phyloP scores from a whole-genome alignment of 2,797 vertebrate species.

The Sebastes aleutianus region DNA sequence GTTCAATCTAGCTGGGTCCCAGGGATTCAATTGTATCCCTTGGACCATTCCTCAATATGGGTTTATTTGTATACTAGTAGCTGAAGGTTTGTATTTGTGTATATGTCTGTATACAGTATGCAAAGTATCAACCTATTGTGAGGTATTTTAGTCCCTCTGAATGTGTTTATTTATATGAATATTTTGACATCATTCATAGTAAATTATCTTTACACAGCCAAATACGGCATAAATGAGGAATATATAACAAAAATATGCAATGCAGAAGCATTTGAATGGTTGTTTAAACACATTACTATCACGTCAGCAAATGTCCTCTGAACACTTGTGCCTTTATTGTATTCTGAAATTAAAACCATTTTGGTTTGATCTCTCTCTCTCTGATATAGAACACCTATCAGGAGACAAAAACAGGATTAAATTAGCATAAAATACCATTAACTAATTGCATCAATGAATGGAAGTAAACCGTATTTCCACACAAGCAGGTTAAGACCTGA shows the following conservation, averaged over 20 bases:
- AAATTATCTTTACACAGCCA: neutral
- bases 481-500: neutral
- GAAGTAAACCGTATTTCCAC: neutral
- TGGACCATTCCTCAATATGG: neutral
- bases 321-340: neutral
- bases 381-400: neutral
- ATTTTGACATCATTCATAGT: neutral
- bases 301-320: neutral
- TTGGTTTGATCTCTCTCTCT: neutral
- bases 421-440: neutral
- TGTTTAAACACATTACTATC: neutral
- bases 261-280: neutral
- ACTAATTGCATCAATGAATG: neutral
- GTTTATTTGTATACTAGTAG: neutral
- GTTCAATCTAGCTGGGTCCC: neutral
- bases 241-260: neutral
- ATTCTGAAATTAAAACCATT: neutral
- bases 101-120: neutral
- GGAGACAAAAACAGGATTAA: neutral
- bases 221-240: neutral
- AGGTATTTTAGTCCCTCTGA: neutral
- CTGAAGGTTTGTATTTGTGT: neutral
- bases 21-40: neutral
- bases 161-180: neutral
- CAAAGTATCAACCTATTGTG: neutral